Percentiles rank a stretch among this genome's conserved stretches.
These are phyloP conservation scores for Chaenogobius annularis DNA, from an alignment of 2,113 vertebrate species.

Conservation along the genomic window DNA sequence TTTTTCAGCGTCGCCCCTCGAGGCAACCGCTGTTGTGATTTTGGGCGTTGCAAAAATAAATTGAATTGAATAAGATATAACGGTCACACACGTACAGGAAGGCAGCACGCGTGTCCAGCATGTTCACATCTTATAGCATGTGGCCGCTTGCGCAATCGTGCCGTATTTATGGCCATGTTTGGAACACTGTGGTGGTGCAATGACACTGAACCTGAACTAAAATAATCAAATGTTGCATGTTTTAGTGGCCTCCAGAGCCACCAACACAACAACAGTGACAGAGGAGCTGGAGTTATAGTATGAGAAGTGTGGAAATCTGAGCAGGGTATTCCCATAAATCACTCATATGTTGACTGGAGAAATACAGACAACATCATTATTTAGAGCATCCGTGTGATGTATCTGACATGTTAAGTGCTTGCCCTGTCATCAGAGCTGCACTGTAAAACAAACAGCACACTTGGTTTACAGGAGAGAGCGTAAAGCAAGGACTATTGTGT, in stretches of 20 bases:
- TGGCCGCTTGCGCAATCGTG: conserved; percentile 18
- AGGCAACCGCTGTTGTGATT: no score
- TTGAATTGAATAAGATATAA: not conserved
- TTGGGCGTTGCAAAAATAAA: no score
- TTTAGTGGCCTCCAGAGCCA: conserved; percentile 56
- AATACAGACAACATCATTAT: not conserved
- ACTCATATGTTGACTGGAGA: conserved; percentile 5
- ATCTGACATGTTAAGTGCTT: conserved; percentile 2
- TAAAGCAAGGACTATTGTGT: conserved; percentile 25
- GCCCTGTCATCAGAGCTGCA: not conserved
- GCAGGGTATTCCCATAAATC: conserved; percentile 27
- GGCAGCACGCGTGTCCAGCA: not conserved
- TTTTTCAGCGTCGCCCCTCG: no score
- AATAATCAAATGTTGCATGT: conserved; percentile 39
- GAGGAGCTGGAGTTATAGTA: conserved; percentile 26
- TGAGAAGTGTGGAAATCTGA: conserved; percentile 19
- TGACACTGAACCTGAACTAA: conserved; percentile 48
- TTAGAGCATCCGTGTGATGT: conserved; percentile 4
- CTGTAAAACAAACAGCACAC: conserved; percentile 8
- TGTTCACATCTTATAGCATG: not conserved
- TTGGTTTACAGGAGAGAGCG: not conserved
- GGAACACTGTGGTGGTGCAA: conserved; percentile 33
- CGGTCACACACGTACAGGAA: not conserved
- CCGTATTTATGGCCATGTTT: conserved; percentile 29
- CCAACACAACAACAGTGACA: conserved; percentile 44